phyloP scores from a whole-genome alignment of 2,797 vertebrate species.

The Neomorphus geoffroyi region DNA sequence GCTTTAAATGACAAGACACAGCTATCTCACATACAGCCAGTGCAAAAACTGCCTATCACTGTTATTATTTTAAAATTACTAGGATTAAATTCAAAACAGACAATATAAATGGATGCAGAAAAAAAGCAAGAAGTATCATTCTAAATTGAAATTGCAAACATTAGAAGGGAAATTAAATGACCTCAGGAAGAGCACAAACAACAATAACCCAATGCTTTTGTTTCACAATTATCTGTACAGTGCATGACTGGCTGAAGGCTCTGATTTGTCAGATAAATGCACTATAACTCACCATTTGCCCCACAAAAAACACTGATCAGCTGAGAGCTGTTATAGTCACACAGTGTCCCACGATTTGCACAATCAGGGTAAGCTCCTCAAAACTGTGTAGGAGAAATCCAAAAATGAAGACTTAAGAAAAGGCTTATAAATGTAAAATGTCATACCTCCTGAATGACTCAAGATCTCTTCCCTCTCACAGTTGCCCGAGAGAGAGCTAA shows the following conservation, averaged over 20 bases:
- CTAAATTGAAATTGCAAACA: not conserved
- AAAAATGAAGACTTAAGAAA: not conserved
- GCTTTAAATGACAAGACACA: not conserved
- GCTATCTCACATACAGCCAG: not conserved
- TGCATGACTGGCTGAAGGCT: not conserved
- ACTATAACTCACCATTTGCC: not conserved
- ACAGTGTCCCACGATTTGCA: not conserved
- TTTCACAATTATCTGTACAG: not conserved
- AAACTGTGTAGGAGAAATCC: not conserved
- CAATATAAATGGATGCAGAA: not conserved
- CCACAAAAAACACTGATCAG: not conserved
- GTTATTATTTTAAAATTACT: slow-evolving; percentile 7
- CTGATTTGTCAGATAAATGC: not conserved
- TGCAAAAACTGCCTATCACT: not conserved
- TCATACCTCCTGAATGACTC: not conserved
- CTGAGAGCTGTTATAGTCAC: not conserved
- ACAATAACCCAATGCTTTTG: not conserved
- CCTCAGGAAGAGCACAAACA: not conserved
- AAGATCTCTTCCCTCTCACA: not conserved
- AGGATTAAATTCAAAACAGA: not conserved
- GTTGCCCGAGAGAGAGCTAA: not conserved
- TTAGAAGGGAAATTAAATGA: not conserved
- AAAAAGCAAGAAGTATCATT: not conserved
- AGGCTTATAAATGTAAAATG: not conserved
- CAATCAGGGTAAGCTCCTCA: not conserved